Base-by-base conservation (phyloP, 2,113 vertebrate genomes). In the Hippocampus barbouri region DNA sequence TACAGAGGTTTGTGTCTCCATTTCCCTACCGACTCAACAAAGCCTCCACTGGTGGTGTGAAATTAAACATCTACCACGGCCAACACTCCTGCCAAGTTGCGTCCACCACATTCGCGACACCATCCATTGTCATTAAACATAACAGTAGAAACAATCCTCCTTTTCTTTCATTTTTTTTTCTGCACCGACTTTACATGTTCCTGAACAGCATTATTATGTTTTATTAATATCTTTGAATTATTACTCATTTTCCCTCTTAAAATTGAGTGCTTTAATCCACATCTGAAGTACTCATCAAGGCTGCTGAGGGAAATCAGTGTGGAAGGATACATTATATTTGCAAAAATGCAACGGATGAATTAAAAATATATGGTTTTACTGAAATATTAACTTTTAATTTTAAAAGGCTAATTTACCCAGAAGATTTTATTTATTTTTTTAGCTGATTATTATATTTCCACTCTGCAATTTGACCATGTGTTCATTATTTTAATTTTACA, bases 221-320 rank as follows among this genome's bases (percentile, higher is more conserved):
- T 93, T 93, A 93, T 93, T 93, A 87, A 93, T 93, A 90, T 89
- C 78, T 90, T 83, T 93, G 89, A 93, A 93, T 93, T 92, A 93
- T 93, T 93, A 93, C 91, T 92, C 90, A 86, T 92, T 93, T 38
- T 92, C 83, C 87, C 88, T 88, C 85, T 90, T 89, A 91, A 92
- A 92, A 93, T 92, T 76, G 85, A 92, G 90, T 90, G 90, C 88
- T 90, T 93, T 92, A 93, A 92, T 93, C 93, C 91, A 91, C 90
- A 91, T 92, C 86, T 90, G 84, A 93, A 90, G 92, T 90, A 88
- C 89, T 92, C 91, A 92, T 93, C 91, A 93, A 91, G 92, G 86
- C 89, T 73, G 79, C 40, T 76, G 73, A 78, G 86, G 66, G 73
- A 83, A 89, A 92, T 88, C 80, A 92, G 89, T 91, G 89, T 90